These are phyloP conservation scores for Craterocephalus amniculus DNA, from an alignment of 2,797 vertebrate genomes.

Conservation along the genomic window DNA sequence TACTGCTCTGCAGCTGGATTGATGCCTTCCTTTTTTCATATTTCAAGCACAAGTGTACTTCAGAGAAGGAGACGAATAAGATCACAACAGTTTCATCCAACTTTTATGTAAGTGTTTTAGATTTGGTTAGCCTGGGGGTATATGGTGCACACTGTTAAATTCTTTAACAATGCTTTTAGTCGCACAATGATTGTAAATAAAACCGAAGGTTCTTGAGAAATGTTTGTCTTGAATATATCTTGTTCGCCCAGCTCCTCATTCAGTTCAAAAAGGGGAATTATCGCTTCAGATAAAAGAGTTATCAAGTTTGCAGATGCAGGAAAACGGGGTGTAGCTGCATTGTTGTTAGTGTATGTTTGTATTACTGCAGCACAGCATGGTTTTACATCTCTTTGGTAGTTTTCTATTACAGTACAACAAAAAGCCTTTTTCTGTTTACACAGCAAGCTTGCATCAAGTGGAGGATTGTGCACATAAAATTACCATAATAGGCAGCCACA, in stretches of 20 bases:
- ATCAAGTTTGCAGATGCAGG: conserved; percentile 54
- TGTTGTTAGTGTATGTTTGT: conserved; percentile 62
- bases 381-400: conserved; percentile 65
- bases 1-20: conserved; percentile 64
- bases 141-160: conserved; percentile 72
- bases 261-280: conserved; percentile 66
- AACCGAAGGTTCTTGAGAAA: conserved; percentile 66
- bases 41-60: conserved; percentile 71
- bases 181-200: conserved; percentile 75
- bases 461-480: conserved; percentile 81
- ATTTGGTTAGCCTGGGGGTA: conserved; percentile 76
- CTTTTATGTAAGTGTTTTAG: conserved; percentile 83
- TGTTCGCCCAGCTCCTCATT: conserved; percentile 58
- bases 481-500: conserved; percentile 79
- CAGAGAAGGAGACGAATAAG: conserved; percentile 63
- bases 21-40: conserved; percentile 71
- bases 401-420: conserved; percentile 77
- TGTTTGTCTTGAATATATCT: conserved; percentile 67
- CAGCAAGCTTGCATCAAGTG: conserved; percentile 76
- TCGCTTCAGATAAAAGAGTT: conserved; percentile 57
- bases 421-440: conserved; percentile 79
- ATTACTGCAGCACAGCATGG: conserved; percentile 64
- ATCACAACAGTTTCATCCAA: conserved; percentile 82
- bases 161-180: conserved; percentile 82
- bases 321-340: conserved; percentile 32